These are phyloP conservation scores for Opisthocomus hoazin DNA, from an alignment of 2,113 vertebrate genomes.

Conservation along the genomic window DNA sequence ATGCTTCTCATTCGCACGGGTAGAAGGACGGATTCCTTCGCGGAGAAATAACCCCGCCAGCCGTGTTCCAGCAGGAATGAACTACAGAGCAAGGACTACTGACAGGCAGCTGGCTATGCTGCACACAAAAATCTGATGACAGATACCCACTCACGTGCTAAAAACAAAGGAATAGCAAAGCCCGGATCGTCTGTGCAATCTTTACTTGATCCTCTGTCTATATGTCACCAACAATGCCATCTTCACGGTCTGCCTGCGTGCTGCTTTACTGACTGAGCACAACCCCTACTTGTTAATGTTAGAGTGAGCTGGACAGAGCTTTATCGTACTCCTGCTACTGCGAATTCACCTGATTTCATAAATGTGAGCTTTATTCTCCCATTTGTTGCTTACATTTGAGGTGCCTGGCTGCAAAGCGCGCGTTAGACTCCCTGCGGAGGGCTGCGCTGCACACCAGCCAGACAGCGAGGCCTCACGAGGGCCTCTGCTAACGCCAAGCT, in stretches of 20 bases:
- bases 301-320: neutral
- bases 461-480: neutral
- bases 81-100: neutral
- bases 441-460: neutral
- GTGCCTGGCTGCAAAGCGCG: neutral
- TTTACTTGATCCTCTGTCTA: neutral
- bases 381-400: neutral
- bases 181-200: neutral
- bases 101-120: neutral
- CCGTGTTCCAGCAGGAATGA: neutral
- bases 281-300: neutral
- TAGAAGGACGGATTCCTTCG: neutral
- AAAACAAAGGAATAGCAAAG: neutral
- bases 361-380: neutral
- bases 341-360: neutral
- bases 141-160: neutral
- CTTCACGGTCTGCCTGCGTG: neutral
- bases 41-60: neutral
- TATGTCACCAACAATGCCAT: neutral
- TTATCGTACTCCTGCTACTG: neutral
- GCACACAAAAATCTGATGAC: neutral
- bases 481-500: neutral
- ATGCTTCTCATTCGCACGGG: neutral
- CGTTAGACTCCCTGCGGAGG: neutral
- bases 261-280: neutral